These are phyloP conservation scores for Tanytarsus gracilentus DNA, from an alignment of 2,888 invertebrate genomes.

Conservation along the genomic window DNA sequence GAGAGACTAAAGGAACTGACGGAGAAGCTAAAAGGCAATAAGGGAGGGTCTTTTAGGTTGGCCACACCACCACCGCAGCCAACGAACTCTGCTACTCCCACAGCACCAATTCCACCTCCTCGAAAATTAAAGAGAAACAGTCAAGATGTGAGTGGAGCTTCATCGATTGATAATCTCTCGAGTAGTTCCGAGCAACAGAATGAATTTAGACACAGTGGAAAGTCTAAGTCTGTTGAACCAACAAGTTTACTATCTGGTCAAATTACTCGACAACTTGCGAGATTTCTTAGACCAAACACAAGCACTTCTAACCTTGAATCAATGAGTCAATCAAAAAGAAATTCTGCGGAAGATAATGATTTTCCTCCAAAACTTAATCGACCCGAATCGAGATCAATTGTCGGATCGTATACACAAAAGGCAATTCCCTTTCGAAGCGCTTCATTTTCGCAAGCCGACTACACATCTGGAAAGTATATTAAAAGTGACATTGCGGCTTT, in stretches of 20 bases:
- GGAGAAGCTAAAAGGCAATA: slow-evolving; percentile 58
- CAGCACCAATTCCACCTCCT: slow-evolving; percentile 37
- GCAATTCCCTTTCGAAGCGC: slow-evolving; percentile 71
- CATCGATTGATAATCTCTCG: slow-evolving; percentile 9
- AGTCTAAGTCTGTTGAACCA: slow-evolving; percentile 22
- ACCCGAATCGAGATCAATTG: slow-evolving; percentile 51
- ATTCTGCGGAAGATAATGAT: slow-evolving; percentile 33
- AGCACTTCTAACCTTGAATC: slow-evolving; percentile 41
- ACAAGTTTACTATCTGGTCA: slow-evolving; percentile 16
- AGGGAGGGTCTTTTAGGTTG: slow-evolving; percentile 35
- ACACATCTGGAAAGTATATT: slow-evolving; percentile 53
- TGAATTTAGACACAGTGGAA: slow-evolving; percentile 14
- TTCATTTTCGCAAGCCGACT: slow-evolving; percentile 81
- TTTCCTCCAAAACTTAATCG: slow-evolving; percentile 45
- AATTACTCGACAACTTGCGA: neutral
- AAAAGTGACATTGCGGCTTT: slow-evolving; percentile 41
- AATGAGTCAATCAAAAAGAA: slow-evolving; percentile 32
- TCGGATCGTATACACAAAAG: slow-evolving; percentile 55
- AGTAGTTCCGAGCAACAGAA: neutral
- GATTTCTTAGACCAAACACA: slow-evolving; percentile 35
- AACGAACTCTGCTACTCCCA: slow-evolving; percentile 33
- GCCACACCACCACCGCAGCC: slow-evolving; percentile 31
- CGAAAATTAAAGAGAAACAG: slow-evolving; percentile 48
- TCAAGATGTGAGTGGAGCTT: slow-evolving; percentile 34
- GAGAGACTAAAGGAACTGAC: slow-evolving; percentile 66